phyloP scores from a whole-genome alignment of 2,113 vertebrate species.

The Rhizomys pruinosus region DNA sequence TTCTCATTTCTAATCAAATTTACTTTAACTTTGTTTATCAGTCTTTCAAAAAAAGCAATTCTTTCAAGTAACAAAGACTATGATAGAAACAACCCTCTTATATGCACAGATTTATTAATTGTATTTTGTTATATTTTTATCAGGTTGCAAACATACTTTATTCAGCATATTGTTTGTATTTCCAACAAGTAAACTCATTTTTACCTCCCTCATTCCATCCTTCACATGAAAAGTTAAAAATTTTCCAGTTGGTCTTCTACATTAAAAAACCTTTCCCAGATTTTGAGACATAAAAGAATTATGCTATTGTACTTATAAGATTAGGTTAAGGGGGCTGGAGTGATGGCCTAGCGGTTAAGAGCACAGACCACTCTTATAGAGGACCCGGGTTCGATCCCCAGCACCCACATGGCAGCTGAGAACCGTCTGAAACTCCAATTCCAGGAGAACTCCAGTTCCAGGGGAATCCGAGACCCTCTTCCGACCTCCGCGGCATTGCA shows the following conservation, averaged over 20 bases:
- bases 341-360: no score
- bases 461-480: no score
- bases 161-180: not conserved
- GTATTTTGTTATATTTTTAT: not conserved
- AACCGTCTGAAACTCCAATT: no score
- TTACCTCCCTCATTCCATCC: not conserved
- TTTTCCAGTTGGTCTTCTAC: not conserved
- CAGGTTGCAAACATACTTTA: not conserved
- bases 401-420: no score
- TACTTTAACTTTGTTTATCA: not conserved
- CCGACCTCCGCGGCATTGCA: no score
- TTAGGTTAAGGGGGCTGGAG: no score
- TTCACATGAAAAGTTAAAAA: not conserved
- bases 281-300: not conserved
- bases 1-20: not conserved
- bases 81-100: not conserved
- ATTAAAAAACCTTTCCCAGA: not conserved
- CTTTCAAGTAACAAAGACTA: not conserved
- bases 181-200: not conserved
- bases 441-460: no score
- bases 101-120: not conserved
- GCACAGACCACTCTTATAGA: no score
- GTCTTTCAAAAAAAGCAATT: not conserved
- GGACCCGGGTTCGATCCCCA: no score
- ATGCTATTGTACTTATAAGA: not conserved